Evolutionary conservation across 2,888 invertebrate genomes (phyloP).

Genomic region (Pyrochroa serraticornis): DNA sequence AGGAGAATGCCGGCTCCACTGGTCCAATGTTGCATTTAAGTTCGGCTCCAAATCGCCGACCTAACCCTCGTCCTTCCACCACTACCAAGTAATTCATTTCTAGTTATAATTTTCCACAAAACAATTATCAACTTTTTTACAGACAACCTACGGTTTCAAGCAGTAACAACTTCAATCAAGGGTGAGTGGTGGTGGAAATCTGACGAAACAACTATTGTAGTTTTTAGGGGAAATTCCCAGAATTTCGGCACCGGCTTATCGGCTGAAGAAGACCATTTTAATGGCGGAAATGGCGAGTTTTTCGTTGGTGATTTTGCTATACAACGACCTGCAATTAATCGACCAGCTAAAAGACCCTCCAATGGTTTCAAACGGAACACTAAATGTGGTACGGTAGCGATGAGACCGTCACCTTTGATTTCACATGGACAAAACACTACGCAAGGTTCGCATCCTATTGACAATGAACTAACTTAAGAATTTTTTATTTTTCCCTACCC

Average conservation of each 20-base stretch:
- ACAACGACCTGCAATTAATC: constrained; percentile 18
- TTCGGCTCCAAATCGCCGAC: constrained; percentile 11
- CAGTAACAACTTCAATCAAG: neutral
- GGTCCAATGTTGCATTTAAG: constrained; percentile 25
- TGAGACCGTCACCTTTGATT: constrained; percentile 63
- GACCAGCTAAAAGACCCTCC: constrained; percentile 18
- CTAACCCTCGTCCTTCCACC: neutral
- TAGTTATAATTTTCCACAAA: too few relatives aligned
- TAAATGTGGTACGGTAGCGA: constrained; percentile 58
- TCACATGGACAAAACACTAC: constrained; percentile 65
- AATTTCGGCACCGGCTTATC: constrained; percentile 20
- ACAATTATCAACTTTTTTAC: too few relatives aligned
- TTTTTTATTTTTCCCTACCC: too few relatives aligned
- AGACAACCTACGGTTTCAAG: too few relatives aligned
- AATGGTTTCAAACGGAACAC: neutral
- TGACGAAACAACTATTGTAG: neutral
- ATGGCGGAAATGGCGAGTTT: constrained; percentile 32
- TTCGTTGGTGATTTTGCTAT: constrained; percentile 46
- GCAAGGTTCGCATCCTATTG: constrained; percentile 57
- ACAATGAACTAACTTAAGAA: too few relatives aligned
- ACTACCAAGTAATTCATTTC: too few relatives aligned
- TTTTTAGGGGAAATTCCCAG: neutral
- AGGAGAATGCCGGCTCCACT: constrained; percentile 10
- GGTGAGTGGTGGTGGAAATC: neutral
- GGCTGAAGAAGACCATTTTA: constrained; percentile 7